phyloP scores from a whole-genome alignment of 2,113 vertebrate genomes.

The Rallus limicola region DNA sequence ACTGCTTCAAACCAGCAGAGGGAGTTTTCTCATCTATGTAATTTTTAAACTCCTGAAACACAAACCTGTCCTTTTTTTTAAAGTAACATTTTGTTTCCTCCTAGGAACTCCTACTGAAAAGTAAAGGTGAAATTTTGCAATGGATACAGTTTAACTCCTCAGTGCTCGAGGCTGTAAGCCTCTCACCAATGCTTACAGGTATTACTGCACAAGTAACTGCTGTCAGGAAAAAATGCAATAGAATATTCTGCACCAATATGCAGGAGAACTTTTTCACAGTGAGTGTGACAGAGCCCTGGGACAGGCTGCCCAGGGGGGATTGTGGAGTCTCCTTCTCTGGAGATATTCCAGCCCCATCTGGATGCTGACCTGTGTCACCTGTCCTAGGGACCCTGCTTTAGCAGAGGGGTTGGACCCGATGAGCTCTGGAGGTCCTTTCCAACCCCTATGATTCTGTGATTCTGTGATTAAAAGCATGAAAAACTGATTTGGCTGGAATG shows the following conservation, averaged over 20 bases:
- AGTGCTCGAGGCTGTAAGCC: background rate
- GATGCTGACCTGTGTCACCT: no score
- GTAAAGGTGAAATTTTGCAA: background rate
- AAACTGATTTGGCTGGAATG: background rate
- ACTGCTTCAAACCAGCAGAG: conserved; percentile 51
- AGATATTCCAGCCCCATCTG: no score
- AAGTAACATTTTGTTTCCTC: background rate
- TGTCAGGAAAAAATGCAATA: background rate
- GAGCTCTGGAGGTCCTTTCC: no score
- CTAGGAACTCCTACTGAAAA: background rate
- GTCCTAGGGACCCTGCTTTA: no score
- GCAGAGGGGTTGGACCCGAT: no score
- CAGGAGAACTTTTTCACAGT: no score
- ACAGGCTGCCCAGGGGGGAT: no score
- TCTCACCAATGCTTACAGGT: background rate
- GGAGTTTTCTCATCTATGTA: conserved; percentile 39
- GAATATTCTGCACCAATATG: background rate
- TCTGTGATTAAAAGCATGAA: background rate
- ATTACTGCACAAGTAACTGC: background rate
- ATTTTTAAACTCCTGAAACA: background rate
- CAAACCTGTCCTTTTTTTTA: background rate
- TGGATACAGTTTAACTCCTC: background rate
- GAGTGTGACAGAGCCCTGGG: no score
- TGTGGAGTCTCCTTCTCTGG: no score
- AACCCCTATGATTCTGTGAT: no score